Evolutionary conservation across 2,888 invertebrate genomes (phyloP), one percentile per base, ranked within the genome.

Genomic region (Cheilosia soror): DNA sequence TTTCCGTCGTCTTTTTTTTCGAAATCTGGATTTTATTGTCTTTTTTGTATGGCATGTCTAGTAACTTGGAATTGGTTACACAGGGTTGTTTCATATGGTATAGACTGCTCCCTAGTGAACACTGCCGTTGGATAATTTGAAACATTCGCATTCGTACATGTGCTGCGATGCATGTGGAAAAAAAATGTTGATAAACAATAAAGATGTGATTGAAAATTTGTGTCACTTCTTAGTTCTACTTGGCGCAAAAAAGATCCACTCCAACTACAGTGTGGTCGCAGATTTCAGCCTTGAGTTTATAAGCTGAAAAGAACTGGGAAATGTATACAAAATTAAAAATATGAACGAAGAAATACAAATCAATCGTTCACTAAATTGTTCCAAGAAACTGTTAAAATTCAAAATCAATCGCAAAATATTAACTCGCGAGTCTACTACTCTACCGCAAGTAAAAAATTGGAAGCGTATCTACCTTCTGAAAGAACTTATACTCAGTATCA

Each of bases 1-100:
- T 47, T 60, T 77, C 31, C 60, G 15, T 47, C 7, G 20, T 66
- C 53, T 33, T 53, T 62, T 77, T 53, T 11, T 49, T 60, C 27
- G 27, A 68, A 80, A 68, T 80, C 73, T 68, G 62, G 60, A 63
- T 68, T 80, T 75, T 57, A 75, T 81, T 69, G 75, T 75, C 68
- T 47, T 9, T 47, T 73, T 31, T 47, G 44, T n/a, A 44, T 51
- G n/a, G 40, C 4, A 25, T 29, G 49, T 49, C 15, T 47, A 47
- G 47, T 20, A 47, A 47, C 11, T 58, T 47, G 47, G 47, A 47
- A 47, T 47, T 47, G 47, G 47, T 20, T 47, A 20, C 15, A 47
- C 6, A 5, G 20, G 9, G 1, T 5, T 44, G n/a, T 9, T 40
- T 7, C 40, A 40, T 40, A 40, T 40, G 40, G 40, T 20, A 20